Percentiles rank a stretch among this genome's conserved stretches.
phyloP scores from a whole-genome alignment of 53 echinoderm and acorn worm genomes.

The Actinopyga echinites region DNA sequence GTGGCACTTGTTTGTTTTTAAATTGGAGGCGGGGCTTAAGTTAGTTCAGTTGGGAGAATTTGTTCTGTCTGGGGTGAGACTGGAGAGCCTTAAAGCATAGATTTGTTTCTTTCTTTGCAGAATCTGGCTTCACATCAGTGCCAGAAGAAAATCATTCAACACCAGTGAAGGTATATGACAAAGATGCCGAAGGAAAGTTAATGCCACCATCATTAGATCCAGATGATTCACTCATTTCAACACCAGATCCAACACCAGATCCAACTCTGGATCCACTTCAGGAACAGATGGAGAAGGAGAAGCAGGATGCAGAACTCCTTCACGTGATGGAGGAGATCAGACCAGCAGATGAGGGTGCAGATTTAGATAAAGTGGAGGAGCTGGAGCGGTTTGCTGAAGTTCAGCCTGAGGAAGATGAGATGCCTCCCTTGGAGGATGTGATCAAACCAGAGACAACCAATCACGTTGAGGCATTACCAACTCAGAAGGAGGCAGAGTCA shows the following conservation, averaged over 20 bases:
- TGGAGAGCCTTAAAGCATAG: too few species aligned
- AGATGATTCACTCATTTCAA: background rate
- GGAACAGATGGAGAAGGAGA: slow-evolving; percentile 14
- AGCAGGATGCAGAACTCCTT: slow-evolving; percentile 3
- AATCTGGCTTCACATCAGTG: slow-evolving; percentile 17
- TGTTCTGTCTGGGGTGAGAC: too few species aligned
- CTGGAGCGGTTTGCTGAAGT: background rate
- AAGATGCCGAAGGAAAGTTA: slow-evolving; percentile 32
- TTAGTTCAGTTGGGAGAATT: too few species aligned
- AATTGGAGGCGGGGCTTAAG: too few species aligned
- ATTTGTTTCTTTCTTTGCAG: background rate
- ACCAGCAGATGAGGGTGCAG: slow-evolving; percentile 12
- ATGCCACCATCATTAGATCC: slow-evolving; percentile 5
- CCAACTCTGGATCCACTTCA: background rate
- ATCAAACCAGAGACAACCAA: background rate
- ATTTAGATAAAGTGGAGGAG: background rate
- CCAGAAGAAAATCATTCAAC: slow-evolving; percentile 15
- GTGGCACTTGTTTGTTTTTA: too few species aligned
- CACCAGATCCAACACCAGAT: too few species aligned
- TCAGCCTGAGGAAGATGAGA: background rate
- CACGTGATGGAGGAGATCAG: slow-evolving; percentile 35
- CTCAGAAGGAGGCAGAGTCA: background rate
- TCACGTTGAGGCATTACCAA: slow-evolving; percentile 1
- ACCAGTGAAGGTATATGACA: slow-evolving; percentile 10
- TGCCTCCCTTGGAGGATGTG: slow-evolving; percentile 25